Percentiles rank a stretch among this genome's conserved stretches.
These are phyloP conservation scores for Pampus argenteus DNA, from an alignment of 2,797 vertebrate genomes.

Conservation along the genomic window DNA sequence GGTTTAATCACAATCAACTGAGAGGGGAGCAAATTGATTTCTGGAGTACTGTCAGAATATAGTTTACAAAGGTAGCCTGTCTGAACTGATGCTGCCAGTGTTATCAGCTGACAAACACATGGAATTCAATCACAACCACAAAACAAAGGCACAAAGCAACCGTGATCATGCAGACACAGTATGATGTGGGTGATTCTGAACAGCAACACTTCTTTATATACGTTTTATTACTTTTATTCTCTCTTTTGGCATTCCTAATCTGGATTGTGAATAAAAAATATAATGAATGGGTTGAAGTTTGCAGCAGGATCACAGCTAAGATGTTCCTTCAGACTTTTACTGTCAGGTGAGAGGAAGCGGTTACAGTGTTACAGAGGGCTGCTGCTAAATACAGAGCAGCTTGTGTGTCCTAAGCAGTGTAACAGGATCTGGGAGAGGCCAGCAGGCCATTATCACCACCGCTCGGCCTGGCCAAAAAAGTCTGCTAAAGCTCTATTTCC, in stretches of 20 bases:
- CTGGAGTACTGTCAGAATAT: constrained; percentile 42
- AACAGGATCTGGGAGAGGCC: constrained; percentile 79
- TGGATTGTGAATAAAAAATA: constrained; percentile 7
- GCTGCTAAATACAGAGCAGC: constrained; percentile 78
- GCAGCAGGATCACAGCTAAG: constrained; percentile 14
- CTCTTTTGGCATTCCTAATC: neutral
- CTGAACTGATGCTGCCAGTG: constrained; percentile 26
- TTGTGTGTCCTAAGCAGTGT: constrained; percentile 78
- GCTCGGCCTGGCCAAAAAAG: constrained; percentile 62
- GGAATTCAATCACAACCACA: constrained; percentile 20
- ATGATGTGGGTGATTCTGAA: neutral
- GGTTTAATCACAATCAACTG: constrained; percentile 46
- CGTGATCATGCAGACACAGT: neutral
- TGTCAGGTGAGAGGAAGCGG: constrained; percentile 55
- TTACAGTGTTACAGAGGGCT: constrained; percentile 49
- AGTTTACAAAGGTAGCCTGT: constrained; percentile 40
- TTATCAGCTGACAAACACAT: constrained; percentile 51
- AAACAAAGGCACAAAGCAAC: constrained; percentile 20
- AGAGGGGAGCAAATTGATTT: constrained; percentile 49
- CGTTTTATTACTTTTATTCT: neutral
- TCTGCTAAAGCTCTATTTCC: constrained; percentile 59
- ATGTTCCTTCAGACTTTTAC: constrained; percentile 43
- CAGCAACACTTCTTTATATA: neutral
- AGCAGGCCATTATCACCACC: constrained; percentile 71
- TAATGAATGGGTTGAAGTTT: neutral